phyloP scores from a whole-genome alignment of 2,888 invertebrate genomes.

The Diaphora mendica region DNA sequence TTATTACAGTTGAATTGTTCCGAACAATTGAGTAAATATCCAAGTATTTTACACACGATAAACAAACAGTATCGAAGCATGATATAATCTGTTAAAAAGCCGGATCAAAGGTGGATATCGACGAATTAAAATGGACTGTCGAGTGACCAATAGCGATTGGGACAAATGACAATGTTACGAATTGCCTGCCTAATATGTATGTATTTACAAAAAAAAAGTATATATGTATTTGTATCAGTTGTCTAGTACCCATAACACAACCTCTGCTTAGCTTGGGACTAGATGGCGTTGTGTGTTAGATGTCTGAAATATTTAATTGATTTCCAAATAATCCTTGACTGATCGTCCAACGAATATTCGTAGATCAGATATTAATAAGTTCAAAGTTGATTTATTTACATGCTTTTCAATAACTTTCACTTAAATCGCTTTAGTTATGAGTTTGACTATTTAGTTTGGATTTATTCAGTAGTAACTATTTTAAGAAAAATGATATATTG shows the following conservation, averaged over 20 bases:
- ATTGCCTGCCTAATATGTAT: no score
- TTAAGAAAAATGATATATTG: no score
- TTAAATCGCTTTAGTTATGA: background rate
- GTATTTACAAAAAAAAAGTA: no score
- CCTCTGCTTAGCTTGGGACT: no score
- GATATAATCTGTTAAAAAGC: conserved; percentile 71
- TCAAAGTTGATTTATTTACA: conserved; percentile 8
- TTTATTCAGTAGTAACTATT: background rate
- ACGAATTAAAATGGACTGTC: conserved; percentile 71
- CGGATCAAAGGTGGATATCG: conserved; percentile 65
- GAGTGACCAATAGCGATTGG: conserved; percentile 66
- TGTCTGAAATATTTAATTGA: conserved; percentile 45
- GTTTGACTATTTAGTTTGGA: background rate
- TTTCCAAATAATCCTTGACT: conserved; percentile 62
- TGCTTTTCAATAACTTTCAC: background rate
- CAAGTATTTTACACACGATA: background rate
- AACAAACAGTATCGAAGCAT: conserved; percentile 54
- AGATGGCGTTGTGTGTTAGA: no score
- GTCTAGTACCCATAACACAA: no score
- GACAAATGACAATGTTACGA: conserved; percentile 69
- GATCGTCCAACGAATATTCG: conserved; percentile 44
- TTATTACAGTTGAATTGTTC: conserved; percentile 28
- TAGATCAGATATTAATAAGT: conserved; percentile 29
- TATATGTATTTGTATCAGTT: no score
- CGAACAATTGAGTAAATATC: conserved; percentile 1